Evolutionary conservation across 2,888 invertebrate species (phyloP).

Genomic region (Elmis aenea): DNA sequence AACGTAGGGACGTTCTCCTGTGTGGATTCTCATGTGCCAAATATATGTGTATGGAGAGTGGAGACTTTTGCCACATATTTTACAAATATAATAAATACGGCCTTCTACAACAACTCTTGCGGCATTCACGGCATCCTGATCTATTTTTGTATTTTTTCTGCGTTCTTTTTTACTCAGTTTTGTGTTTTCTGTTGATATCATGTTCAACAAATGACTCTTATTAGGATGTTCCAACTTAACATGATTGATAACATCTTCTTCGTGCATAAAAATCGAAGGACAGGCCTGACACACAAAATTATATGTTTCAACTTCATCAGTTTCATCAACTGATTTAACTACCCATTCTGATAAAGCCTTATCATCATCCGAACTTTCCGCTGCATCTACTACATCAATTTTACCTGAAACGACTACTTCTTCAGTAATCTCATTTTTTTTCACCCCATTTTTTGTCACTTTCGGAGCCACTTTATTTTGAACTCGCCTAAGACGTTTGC

Average conservation of each 20-base stretch:
- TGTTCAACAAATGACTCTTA: conserved; percentile 10
- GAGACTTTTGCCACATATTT: conserved; percentile 54
- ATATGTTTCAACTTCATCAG: conserved; percentile 12
- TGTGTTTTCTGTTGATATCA: conserved; percentile 5
- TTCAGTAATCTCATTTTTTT: neutral
- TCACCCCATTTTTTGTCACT: neutral
- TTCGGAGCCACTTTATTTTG: no score
- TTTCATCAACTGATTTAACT: conserved; percentile 3
- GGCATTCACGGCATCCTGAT: conserved; percentile 45
- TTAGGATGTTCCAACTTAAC: conserved; percentile 32
- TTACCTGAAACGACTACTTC: conserved; percentile 1
- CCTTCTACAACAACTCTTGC: conserved; percentile 49
- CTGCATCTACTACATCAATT: neutral
- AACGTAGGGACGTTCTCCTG: conserved; percentile 61
- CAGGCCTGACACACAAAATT: conserved; percentile 35
- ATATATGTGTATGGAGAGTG: conserved; percentile 59
- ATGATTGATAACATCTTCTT: conserved; percentile 34
- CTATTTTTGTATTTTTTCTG: conserved; percentile 36
- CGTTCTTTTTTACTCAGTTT: conserved; percentile 21
- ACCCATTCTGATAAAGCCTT: neutral
- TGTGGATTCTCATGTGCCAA: conserved; percentile 60
- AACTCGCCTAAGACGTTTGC: neutral
- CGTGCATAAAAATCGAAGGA: conserved; percentile 30
- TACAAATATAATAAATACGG: conserved; percentile 54
- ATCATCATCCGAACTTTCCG: conserved; percentile 4